Evolutionary conservation across 2,113 vertebrate species (phyloP).

Genomic region (Sphyrna mokarran): DNA sequence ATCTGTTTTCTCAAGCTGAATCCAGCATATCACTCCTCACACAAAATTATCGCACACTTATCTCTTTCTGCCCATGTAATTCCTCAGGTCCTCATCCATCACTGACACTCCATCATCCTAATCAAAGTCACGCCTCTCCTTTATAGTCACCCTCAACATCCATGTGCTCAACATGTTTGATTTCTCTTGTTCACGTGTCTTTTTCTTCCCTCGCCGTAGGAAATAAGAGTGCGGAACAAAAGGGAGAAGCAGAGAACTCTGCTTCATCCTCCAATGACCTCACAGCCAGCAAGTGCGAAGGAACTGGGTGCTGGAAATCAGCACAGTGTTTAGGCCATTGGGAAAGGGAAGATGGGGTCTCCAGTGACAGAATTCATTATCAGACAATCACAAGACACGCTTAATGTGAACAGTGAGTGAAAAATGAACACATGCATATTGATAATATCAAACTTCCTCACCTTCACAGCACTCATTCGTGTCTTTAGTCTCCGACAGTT

Average conservation of each 20-base stretch:
- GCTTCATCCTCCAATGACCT: not conserved
- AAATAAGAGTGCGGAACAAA: not conserved
- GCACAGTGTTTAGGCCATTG: too few relatives aligned
- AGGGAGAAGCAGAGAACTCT: not conserved
- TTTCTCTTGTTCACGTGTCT: not conserved
- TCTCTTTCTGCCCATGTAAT: not conserved
- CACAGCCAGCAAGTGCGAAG: not conserved
- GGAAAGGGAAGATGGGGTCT: too few relatives aligned
- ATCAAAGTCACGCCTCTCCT: not conserved
- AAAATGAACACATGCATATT: too few relatives aligned
- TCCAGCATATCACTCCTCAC: not conserved
- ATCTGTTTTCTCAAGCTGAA: not conserved
- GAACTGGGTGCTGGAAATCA: too few relatives aligned
- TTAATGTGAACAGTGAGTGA: too few relatives aligned
- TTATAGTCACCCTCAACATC: not conserved
- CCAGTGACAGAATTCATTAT: too few relatives aligned
- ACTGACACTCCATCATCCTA: not conserved
- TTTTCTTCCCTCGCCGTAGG: not conserved
- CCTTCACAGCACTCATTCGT: too few relatives aligned
- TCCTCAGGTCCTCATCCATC: not conserved
- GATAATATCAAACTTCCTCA: too few relatives aligned
- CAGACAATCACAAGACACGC: too few relatives aligned
- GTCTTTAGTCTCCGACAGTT: too few relatives aligned
- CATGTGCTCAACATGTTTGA: not conserved
- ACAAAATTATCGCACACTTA: too few relatives aligned